Conservation (phyloP, 2,113 vertebrate species). For the Tichodroma muraria region DNA sequence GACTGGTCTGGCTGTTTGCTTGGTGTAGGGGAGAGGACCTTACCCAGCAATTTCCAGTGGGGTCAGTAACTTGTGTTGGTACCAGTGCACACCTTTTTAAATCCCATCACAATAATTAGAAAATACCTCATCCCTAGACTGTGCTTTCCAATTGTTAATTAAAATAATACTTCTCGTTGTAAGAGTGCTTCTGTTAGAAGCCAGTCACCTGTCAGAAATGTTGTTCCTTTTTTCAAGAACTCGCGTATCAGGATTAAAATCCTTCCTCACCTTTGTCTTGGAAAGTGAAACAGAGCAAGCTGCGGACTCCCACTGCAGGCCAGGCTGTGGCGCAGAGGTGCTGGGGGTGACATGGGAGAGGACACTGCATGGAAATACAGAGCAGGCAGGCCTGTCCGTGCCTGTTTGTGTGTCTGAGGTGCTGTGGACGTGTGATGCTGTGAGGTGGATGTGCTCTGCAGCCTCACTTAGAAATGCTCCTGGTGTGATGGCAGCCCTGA, state of each 20-base stretch:
- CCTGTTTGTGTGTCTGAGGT: neutral
- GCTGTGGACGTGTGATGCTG: neutral
- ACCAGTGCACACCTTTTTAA: neutral
- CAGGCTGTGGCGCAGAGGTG: neutral
- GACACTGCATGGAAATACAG: neutral
- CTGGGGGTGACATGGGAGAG: neutral
- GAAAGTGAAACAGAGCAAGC: neutral
- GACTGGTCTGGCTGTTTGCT: neutral
- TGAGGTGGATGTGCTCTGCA: neutral
- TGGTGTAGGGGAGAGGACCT: neutral
- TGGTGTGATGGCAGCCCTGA: neutral
- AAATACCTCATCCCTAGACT: neutral
- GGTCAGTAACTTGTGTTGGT: neutral
- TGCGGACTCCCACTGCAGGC: neutral
- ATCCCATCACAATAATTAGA: neutral
- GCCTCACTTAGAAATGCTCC: neutral
- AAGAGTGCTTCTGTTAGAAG: neutral
- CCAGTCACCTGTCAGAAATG: neutral
- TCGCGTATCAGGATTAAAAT: neutral
- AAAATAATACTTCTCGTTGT: neutral
- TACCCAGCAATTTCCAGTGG: neutral
- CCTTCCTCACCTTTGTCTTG: neutral
- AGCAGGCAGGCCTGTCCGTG: neutral
- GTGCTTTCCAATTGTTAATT: neutral
- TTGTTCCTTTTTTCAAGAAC: neutral